Conservation (phyloP, 2,797 vertebrate genomes). For the Anguilla megastoma region DNA sequence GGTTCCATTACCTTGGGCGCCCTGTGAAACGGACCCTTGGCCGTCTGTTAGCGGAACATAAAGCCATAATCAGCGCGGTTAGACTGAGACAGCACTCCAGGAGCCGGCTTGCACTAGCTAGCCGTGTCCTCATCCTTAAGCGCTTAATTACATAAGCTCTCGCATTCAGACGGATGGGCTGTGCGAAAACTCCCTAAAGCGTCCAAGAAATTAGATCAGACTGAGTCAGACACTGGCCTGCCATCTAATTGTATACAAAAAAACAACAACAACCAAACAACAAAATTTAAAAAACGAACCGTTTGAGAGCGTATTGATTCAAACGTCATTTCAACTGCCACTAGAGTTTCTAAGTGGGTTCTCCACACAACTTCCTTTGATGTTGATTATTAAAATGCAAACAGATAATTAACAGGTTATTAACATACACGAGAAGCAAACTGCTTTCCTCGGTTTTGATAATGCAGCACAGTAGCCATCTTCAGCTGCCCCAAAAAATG, state of each 20-base stretch:
- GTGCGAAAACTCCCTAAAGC: background rate
- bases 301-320: background rate
- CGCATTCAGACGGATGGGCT: conserved; percentile 20
- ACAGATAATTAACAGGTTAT: background rate
- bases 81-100: background rate
- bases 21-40: background rate
- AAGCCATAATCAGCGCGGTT: background rate
- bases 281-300: background rate
- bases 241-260: too few relatives aligned
- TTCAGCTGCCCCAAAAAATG: background rate
- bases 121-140: conserved; percentile 32
- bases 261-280: too few relatives aligned
- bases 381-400: background rate
- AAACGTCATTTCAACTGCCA: background rate
- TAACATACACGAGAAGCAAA: background rate
- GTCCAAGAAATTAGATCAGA: background rate
- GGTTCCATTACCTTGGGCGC: background rate
- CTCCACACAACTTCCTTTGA: background rate
- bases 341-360: background rate
- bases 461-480: background rate
- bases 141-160: conserved; percentile 33
- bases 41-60: background rate
- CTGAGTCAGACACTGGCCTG: background rate
- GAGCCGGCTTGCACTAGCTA: background rate
- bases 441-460: background rate